Base-by-base conservation (phyloP, 2,113 vertebrate genomes). In the Perca schrenkii region DNA sequence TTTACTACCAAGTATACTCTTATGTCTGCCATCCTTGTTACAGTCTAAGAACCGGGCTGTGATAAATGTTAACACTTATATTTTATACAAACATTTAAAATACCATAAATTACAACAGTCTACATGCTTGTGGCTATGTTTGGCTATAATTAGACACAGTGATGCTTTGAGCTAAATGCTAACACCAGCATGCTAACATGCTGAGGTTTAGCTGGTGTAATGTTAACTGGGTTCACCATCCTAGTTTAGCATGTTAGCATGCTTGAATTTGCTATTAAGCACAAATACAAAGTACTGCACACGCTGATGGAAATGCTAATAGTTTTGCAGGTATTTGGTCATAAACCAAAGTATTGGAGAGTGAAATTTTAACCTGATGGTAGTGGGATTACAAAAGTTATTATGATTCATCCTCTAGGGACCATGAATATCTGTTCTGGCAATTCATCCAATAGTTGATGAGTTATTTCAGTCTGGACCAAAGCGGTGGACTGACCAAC, bases 391-490 rank as follows among this genome's bases (percentile, higher is more conserved):
- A 6, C 5, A n/a, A 46, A 43, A 3, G 36, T 7, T 68, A 34
- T 13, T 22, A 31, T n/a, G 14, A 50, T 50, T 36, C 12, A 40
- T 70, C 11, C 17, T 36, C 25, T 7, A 2, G 1, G 12, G 3
- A n/a, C 13, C 43, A 10, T 34, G 17, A 1, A 5, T 25, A n/a
- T 31, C 6, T 19, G 69, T 31, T 49, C 3, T 34, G 19, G 1
- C 2, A 34, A 49, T 34, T 4, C 28, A 50, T 62, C 17, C 19
- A 62, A 16, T 25, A 53, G 15, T 13, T 65, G 36, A 14, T 21
- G 16, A 76, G 60, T 40, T 53, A 22, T 57, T 57, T 34, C 63
- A 66, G 62, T 57, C 22, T 47, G 36, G 52, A 28, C 28, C 54
- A 68, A 60, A 49, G 21, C 19, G 11, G n/a, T 43, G 46, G 64